Conservation (phyloP, 2,797 vertebrate species). For the Amphiprion clarkii region DNA sequence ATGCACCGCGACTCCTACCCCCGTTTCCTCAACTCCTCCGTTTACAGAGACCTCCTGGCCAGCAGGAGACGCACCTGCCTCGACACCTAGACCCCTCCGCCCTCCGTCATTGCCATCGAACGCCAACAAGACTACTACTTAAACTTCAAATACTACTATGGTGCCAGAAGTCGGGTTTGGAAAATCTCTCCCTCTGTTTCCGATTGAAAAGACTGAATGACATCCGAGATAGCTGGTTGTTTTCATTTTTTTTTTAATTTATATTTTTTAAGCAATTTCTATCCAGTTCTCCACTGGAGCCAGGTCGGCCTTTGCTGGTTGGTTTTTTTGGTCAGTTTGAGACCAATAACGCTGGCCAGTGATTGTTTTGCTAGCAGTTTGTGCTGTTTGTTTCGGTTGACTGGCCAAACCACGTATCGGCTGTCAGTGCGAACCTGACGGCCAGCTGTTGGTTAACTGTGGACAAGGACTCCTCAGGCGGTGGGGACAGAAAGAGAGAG, state of each 20-base stretch:
- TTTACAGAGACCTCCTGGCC: constrained; percentile 97
- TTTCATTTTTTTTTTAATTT: constrained; percentile 64
- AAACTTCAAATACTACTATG: constrained; percentile 82
- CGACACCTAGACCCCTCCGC: constrained; percentile 88
- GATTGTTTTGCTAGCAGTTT: constrained; percentile 74
- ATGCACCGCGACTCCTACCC: constrained; percentile 99
- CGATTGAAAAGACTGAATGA: constrained; percentile 75
- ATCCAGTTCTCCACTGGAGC: constrained; percentile 77
- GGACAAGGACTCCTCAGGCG: constrained; percentile 92
- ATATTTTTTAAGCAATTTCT: constrained; percentile 82
- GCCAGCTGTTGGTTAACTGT: constrained; percentile 89
- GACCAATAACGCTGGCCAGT: constrained; percentile 73
- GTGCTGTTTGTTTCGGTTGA: constrained; percentile 62
- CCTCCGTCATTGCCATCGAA: constrained; percentile 65
- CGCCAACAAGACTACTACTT: constrained; percentile 80
- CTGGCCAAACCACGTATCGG: constrained; percentile 51
- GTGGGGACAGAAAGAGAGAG: constrained; percentile 88
- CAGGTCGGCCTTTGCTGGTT: constrained; percentile 75
- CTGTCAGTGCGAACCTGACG: constrained; percentile 59
- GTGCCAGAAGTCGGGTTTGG: constrained; percentile 83
- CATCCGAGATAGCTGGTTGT: constrained; percentile 76
- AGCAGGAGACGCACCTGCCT: constrained; percentile 93
- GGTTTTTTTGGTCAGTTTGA: constrained; percentile 71
- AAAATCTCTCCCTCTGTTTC: constrained; percentile 76
- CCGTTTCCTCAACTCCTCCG: constrained; percentile 98